Evolutionary conservation across 2,113 vertebrate species (phyloP).

Genomic region (Rattus norvegicus): DNA sequence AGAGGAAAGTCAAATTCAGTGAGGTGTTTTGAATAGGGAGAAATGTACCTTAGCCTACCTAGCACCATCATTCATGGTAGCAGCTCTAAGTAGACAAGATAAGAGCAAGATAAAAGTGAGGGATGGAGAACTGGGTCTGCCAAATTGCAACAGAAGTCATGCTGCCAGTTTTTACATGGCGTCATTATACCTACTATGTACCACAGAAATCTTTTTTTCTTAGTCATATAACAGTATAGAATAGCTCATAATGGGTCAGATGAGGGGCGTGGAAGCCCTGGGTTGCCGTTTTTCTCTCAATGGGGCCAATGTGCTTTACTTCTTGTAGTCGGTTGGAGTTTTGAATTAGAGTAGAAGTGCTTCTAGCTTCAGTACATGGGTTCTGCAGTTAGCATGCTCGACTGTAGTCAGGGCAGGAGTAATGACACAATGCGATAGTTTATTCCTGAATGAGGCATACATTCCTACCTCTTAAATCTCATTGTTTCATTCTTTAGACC

Average conservation of each 20-base stretch:
- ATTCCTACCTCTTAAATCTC: neutral
- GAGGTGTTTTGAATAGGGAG: neutral
- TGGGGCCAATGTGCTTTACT: neutral
- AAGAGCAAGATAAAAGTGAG: neutral
- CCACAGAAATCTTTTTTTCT: neutral
- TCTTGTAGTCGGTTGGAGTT: neutral
- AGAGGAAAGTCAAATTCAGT: neutral
- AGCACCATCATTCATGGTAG: neutral
- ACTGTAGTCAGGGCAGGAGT: neutral
- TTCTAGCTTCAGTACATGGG: neutral
- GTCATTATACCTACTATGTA: neutral
- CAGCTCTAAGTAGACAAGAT: neutral
- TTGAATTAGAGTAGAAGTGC: neutral
- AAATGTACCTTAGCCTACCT: neutral
- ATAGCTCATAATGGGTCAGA: neutral
- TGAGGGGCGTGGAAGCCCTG: neutral
- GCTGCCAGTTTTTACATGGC: neutral
- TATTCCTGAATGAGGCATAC: neutral
- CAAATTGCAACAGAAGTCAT: neutral
- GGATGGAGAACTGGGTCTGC: neutral
- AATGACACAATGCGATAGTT: neutral
- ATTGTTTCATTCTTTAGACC: conserved; percentile 1
- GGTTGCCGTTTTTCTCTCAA: neutral
- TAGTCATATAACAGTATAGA: neutral
- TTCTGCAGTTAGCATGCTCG: neutral